Evolutionary conservation across 2,888 invertebrate genomes (phyloP).

Genomic region (Heteromyza rotundicornis): DNA sequence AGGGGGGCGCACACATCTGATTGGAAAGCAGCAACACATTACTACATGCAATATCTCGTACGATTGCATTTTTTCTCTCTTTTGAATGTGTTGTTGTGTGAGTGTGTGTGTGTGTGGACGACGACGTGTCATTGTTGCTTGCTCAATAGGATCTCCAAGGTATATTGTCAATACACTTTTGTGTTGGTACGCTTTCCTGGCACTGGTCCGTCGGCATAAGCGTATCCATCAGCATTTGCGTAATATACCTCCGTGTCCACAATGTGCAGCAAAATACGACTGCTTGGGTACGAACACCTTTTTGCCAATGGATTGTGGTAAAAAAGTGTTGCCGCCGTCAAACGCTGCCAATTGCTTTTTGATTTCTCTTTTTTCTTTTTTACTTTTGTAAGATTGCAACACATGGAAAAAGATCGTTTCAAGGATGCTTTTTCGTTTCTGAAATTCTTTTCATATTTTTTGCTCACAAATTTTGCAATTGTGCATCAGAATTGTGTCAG

Average conservation of each 20-base stretch:
- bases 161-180: conserved; percentile 8
- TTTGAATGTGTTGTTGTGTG: too few species aligned
- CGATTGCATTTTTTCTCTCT: not conserved
- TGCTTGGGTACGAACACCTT: conserved; percentile 31
- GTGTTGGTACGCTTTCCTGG: not conserved
- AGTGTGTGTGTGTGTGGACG: too few species aligned
- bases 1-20: not conserved
- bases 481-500: conserved; percentile 34
- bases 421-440: conserved; percentile 13
- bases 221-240: conserved; percentile 29
- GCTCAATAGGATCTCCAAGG: conserved; percentile 17
- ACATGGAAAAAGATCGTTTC: conserved; percentile 31
- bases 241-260: conserved; percentile 32
- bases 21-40: not conserved
- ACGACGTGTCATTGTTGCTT: conserved; percentile 1
- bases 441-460: conserved; percentile 16
- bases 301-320: conserved; percentile 39
- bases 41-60: not conserved
- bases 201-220: conserved; percentile 11
- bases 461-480: conserved; percentile 33
- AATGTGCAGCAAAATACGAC: conserved; percentile 15
- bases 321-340: conserved; percentile 38
- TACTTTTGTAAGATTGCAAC: too few species aligned
- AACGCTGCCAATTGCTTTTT: conserved; percentile 29
- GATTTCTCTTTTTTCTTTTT: too few species aligned